phyloP scores from a whole-genome alignment of 2,888 invertebrate species.

The Lochmaea crataegi region DNA sequence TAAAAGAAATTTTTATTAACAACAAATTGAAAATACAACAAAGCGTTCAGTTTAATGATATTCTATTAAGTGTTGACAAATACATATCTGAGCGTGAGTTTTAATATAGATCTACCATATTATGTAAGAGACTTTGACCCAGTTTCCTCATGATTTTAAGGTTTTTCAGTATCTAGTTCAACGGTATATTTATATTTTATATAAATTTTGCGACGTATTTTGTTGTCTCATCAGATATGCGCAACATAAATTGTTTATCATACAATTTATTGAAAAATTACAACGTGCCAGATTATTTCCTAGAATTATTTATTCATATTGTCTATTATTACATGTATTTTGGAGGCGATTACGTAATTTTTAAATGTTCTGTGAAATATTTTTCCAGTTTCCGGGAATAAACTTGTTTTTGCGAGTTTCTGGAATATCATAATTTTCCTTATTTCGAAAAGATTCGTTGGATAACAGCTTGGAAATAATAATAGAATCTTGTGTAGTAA shows the following conservation, averaged over 20 bases:
- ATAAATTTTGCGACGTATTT: constrained; percentile 35
- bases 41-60: constrained; percentile 41
- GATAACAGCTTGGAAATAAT: background rate
- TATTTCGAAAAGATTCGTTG: background rate
- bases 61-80: constrained; percentile 44
- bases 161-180: constrained; percentile 40
- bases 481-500: background rate
- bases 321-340: constrained; percentile 9
- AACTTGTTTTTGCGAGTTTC: no score
- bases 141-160: constrained; percentile 46
- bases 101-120: constrained; percentile 51
- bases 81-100: constrained; percentile 39
- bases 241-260: constrained; percentile 44
- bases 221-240: constrained; percentile 40
- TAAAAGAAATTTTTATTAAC: constrained; percentile 46
- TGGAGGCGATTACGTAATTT: constrained; percentile 4
- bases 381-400: constrained; percentile 5
- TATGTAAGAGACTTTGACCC: constrained; percentile 55
- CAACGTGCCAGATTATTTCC: constrained; percentile 34
- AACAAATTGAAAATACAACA: constrained; percentile 49
- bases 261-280: constrained; percentile 41
- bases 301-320: constrained; percentile 28
- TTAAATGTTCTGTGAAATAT: constrained; percentile 31
- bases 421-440: no score
- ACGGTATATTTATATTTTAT: constrained; percentile 31